Conservation (phyloP, 1,140 invertebrate genomes). For the Lasioglossum albipes region DNA sequence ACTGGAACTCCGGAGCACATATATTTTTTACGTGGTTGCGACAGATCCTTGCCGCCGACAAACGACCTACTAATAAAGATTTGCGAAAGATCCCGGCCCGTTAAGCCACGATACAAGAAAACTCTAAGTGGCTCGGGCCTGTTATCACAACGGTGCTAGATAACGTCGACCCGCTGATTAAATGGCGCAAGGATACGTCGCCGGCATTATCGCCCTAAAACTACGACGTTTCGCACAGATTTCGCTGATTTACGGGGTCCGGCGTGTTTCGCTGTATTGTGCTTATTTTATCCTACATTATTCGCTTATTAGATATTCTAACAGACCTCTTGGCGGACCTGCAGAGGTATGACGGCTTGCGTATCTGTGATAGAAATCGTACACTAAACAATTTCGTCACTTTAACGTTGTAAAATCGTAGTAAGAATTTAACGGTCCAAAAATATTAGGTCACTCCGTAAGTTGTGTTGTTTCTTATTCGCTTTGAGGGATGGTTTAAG, state of each 20-base stretch:
- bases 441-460: too few species aligned
- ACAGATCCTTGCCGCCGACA: not conserved
- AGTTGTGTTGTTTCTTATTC: too few species aligned
- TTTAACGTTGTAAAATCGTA: too few species aligned
- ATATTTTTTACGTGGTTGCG: not conserved
- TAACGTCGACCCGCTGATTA: conserved; percentile 34
- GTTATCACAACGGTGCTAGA: conserved; percentile 37
- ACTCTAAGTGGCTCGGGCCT: conserved; percentile 38
- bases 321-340: too few species aligned
- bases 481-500: too few species aligned
- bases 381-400: too few species aligned
- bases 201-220: conserved; percentile 20
- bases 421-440: too few species aligned
- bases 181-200: conserved; percentile 37
- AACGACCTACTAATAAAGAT: conserved; percentile 33
- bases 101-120: conserved; percentile 39
- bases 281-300: not conserved
- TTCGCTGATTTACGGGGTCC: conserved; percentile 3
- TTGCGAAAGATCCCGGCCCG: conserved; percentile 41
- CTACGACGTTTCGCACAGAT: conserved; percentile 6
- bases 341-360: too few species aligned
- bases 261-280: too few species aligned
- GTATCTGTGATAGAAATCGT: too few species aligned
- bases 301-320: not conserved
- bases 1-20: too few species aligned